Conservation (phyloP, 2,888 invertebrate genomes). For the Sinopyrophorus schimmeli region DNA sequence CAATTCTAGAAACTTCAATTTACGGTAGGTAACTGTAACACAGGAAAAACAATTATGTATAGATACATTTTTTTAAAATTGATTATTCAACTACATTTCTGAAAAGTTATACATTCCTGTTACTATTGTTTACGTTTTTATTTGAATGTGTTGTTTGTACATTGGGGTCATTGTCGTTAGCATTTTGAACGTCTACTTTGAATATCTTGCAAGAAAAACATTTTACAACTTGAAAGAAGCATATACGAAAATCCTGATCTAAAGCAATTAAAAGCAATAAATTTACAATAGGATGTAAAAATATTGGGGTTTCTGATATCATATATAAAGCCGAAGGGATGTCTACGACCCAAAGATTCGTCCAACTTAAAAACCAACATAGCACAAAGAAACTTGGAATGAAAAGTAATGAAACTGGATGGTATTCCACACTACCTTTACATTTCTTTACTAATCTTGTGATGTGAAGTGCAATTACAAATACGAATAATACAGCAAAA, state of each 20-base stretch:
- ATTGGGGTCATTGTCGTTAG: no score
- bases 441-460: constrained; percentile 16
- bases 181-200: no score
- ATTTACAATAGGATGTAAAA: constrained; percentile 18
- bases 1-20: no score
- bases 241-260: constrained; percentile 17
- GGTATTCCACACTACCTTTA: constrained; percentile 12
- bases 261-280: constrained; percentile 11
- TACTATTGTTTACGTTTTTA: no score
- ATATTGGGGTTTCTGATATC: constrained; percentile 16
- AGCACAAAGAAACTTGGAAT: constrained; percentile 18
- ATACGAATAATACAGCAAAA: constrained; percentile 6
- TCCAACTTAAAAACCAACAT: constrained; percentile 22
- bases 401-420: constrained; percentile 11
- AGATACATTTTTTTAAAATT: no score
- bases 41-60: no score
- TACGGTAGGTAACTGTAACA: no score
- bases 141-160: no score
- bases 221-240: constrained; percentile 14
- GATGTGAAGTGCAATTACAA: constrained; percentile 12
- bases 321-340: constrained; percentile 8
- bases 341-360: constrained; percentile 12
- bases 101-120: no score
- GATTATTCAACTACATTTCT: no score
- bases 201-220: background rate